Conservation (phyloP, 2,888 invertebrate species). For the Lagria hirta region DNA sequence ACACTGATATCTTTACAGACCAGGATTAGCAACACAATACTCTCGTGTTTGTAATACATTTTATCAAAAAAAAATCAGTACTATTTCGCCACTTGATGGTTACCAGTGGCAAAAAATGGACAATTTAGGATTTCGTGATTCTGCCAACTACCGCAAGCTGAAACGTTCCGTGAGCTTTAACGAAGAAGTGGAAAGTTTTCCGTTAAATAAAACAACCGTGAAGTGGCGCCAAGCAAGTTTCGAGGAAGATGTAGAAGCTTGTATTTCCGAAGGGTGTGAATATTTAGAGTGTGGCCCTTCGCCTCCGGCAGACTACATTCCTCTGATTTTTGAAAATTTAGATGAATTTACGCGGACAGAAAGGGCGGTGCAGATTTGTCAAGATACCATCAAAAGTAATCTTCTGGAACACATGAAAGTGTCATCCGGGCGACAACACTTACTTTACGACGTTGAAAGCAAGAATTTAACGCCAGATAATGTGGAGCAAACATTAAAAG, state of each 20-base stretch:
- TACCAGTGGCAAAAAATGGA: slow-evolving; percentile 50
- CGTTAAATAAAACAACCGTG: slow-evolving; percentile 48
- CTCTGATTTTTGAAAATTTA: slow-evolving; percentile 79
- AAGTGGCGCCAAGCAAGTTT: slow-evolving; percentile 44
- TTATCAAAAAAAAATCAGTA: no score
- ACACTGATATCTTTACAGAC: no score
- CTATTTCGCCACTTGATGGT: no score
- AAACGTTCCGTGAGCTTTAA: slow-evolving; percentile 55
- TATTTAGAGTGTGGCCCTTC: slow-evolving; percentile 80
- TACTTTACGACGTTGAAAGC: slow-evolving; percentile 74
- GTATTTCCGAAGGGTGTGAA: slow-evolving; percentile 70
- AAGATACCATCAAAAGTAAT: slow-evolving; percentile 72
- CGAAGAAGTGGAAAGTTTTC: slow-evolving; percentile 50
- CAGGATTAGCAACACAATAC: no score
- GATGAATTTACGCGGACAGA: slow-evolving; percentile 66
- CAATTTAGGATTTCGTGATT: slow-evolving; percentile 52
- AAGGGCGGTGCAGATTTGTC: slow-evolving; percentile 70
- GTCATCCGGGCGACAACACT: slow-evolving; percentile 65
- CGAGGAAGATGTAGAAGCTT: slow-evolving; percentile 63
- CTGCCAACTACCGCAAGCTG: slow-evolving; percentile 40
- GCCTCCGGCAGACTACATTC: slow-evolving; percentile 78
- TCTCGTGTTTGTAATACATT: no score
- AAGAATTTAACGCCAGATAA: slow-evolving; percentile 65
- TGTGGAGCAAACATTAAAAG: slow-evolving; percentile 55
- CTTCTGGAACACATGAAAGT: slow-evolving; percentile 73